Conservation (phyloP, 2,113 vertebrate genomes). For the Gymnorhina tibicen region DNA sequence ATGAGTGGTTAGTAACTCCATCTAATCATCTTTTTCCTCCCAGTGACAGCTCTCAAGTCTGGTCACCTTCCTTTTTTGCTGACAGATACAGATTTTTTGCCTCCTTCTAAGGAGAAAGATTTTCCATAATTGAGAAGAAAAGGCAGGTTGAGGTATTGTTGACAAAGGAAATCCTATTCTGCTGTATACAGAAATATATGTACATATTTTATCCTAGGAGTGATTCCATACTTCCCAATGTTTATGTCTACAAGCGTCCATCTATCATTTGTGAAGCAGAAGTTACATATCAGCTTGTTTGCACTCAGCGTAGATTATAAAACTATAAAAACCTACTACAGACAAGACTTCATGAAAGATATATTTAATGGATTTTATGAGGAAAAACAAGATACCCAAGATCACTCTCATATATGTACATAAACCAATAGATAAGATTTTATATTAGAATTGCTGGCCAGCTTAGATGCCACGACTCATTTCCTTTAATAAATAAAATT, state of each 20-base stretch:
- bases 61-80: background rate
- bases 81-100: background rate
- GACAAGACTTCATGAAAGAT: background rate
- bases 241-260: background rate
- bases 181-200: background rate
- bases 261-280: background rate
- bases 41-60: background rate
- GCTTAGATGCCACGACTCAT: background rate
- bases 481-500: background rate
- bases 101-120: background rate
- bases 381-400: background rate
- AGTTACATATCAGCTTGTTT: background rate
- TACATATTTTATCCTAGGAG: background rate
- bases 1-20: background rate
- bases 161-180: background rate
- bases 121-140: background rate
- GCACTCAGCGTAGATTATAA: background rate
- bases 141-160: background rate
- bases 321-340: background rate
- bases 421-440: background rate
- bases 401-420: background rate
- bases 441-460: background rate
- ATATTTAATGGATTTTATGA: background rate
- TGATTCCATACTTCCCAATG: background rate
- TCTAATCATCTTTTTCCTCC: background rate